Percentiles rank a stretch among this genome's conserved stretches.
Conservation (phyloP, 2,113 vertebrate species). For the Phycodurus eques region DNA sequence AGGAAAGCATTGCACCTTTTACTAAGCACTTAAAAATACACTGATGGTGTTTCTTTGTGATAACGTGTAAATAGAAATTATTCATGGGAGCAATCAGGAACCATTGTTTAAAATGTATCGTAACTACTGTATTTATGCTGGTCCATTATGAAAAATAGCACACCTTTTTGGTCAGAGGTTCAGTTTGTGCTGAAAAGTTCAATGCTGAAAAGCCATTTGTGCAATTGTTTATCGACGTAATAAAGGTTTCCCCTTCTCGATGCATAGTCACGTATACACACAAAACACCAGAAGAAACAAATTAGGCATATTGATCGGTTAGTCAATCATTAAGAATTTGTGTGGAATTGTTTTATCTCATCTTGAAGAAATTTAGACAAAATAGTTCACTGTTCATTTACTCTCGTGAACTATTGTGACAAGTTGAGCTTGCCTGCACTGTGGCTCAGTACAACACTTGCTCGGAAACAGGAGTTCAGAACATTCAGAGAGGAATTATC, state of each 20-base stretch:
- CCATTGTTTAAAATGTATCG: constrained; percentile 52
- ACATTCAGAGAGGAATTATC: too few relatives aligned
- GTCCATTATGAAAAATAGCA: constrained; percentile 34
- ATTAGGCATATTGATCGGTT: too few relatives aligned
- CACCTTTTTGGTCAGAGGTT: constrained; percentile 19
- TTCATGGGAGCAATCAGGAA: constrained; percentile 53
- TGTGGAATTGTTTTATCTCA: neutral
- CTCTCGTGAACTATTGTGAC: neutral
- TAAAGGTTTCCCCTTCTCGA: constrained; percentile 14
- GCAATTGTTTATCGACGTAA: neutral
- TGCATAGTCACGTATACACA: constrained; percentile 10
- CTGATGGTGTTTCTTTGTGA: constrained; percentile 40
- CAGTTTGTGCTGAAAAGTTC: constrained; percentile 11
- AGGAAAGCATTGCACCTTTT: constrained; percentile 24
- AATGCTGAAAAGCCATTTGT: neutral
- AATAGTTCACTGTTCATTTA: neutral
- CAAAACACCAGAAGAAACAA: too few relatives aligned
- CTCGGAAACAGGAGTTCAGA: neutral
- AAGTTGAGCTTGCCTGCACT: neutral
- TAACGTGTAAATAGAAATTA: constrained; percentile 61
- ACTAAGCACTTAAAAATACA: constrained; percentile 57
- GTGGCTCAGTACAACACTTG: neutral
- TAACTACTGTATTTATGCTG: constrained; percentile 66
- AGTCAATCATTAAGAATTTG: neutral
- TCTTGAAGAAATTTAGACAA: neutral